phyloP scores from a whole-genome alignment of 2,888 invertebrate species.

The Tetramorium bicarinatum region DNA sequence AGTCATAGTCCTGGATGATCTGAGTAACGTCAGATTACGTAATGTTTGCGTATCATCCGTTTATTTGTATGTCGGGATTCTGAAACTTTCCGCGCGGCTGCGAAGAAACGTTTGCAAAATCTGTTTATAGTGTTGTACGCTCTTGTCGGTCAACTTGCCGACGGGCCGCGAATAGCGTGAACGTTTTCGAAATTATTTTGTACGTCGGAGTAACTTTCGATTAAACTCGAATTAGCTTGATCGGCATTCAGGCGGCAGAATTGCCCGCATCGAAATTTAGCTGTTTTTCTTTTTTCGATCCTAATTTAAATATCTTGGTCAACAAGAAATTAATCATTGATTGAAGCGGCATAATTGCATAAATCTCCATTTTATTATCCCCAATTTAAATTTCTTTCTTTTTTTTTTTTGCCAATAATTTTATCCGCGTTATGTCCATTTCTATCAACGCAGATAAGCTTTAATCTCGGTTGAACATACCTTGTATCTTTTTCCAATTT shows the following conservation, averaged over 20 bases:
- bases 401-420: not conserved
- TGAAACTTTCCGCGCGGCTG: not conserved
- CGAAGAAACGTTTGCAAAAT: not conserved
- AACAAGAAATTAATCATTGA: not conserved
- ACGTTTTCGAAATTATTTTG: not conserved
- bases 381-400: not conserved
- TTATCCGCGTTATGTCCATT: not conserved
- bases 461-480: too few species aligned
- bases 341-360: not conserved
- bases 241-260: not conserved
- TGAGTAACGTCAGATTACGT: not conserved
- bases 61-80: not conserved
- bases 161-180: not conserved
- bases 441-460: too few species aligned
- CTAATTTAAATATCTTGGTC: not conserved
- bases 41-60: not conserved
- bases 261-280: not conserved
- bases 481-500: too few species aligned
- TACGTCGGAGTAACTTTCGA: not conserved
- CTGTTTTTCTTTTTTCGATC: not conserved
- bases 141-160: not conserved
- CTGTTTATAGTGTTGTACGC: not conserved
- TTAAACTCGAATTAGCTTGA: not conserved
- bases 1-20: conserved; percentile 15
- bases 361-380: not conserved